phyloP scores from a whole-genome alignment of 2,888 invertebrate genomes.

The Sphecodes monilicornis region DNA sequence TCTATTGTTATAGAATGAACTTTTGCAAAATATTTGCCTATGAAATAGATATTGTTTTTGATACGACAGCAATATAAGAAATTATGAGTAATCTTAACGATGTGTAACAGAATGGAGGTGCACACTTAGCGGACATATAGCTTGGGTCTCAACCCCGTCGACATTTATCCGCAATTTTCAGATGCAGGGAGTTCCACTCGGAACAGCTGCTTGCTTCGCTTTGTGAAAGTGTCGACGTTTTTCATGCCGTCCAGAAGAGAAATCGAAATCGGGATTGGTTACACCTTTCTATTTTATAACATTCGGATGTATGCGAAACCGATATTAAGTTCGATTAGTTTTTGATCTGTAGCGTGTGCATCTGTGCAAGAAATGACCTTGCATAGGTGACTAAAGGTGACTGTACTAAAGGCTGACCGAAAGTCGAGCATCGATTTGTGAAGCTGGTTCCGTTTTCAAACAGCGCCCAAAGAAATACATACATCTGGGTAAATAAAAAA shows the following conservation, averaged over 20 bases:
- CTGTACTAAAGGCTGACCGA: not conserved
- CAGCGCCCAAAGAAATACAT: not conserved
- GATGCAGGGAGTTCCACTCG: constrained; percentile 54
- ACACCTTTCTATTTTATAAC: constrained; percentile 44
- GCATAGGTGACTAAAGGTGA: not conserved
- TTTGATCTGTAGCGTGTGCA: not conserved
- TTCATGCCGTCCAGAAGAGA: constrained; percentile 66
- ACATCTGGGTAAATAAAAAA: no score
- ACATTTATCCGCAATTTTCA: constrained; percentile 57
- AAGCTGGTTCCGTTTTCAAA: not conserved
- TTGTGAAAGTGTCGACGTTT: constrained; percentile 70
- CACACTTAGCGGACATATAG: not conserved
- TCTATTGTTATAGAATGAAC: no score
- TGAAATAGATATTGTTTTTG: not conserved
- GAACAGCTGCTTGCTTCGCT: constrained; percentile 61
- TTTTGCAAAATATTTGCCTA: not conserved
- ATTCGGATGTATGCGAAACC: not conserved
- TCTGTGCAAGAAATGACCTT: not conserved
- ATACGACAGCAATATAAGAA: not conserved
- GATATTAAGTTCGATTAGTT: not conserved
- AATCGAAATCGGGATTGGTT: constrained; percentile 63
- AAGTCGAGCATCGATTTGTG: not conserved
- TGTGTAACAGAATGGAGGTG: not conserved
- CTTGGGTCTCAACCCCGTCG: constrained; percentile 24
- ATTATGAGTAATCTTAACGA: not conserved